phyloP scores from a whole-genome alignment of 2,113 vertebrate species.

The Monopterus albus region DNA sequence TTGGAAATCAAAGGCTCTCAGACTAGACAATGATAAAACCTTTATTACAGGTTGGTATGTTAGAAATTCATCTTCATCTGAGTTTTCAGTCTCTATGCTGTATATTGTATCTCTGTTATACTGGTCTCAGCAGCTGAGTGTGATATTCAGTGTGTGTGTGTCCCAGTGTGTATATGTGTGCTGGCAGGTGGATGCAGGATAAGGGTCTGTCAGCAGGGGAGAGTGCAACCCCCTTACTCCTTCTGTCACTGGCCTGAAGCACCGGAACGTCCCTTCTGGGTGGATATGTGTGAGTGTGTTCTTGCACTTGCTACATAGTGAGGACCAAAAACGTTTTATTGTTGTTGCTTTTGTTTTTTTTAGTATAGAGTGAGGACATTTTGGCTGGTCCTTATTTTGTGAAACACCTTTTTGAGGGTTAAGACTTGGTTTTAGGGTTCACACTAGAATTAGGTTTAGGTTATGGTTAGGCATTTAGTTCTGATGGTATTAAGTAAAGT shows the following conservation, averaged over 20 bases:
- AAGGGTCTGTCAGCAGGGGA: slow-evolving; percentile 62
- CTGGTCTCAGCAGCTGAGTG: not conserved
- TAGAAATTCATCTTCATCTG: slow-evolving; percentile 52
- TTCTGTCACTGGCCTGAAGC: slow-evolving; percentile 70
- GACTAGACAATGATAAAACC: slow-evolving; percentile 14
- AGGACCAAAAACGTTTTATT: no score
- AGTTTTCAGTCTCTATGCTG: no score
- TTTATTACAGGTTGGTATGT: slow-evolving; percentile 14
- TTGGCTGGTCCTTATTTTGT: no score
- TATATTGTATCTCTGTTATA: not conserved
- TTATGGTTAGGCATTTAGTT: no score
- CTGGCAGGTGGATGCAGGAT: slow-evolving; percentile 42
- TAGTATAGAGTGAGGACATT: no score
- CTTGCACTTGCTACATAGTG: no score
- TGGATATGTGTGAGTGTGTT: slow-evolving; percentile 15
- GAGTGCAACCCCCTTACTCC: slow-evolving; percentile 64
- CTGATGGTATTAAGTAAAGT: no score
- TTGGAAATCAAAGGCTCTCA: no score
- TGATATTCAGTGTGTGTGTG: not conserved
- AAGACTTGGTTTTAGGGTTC: no score
- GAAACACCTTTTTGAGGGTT: no score
- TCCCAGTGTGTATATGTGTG: not conserved
- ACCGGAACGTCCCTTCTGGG: slow-evolving; percentile 54
- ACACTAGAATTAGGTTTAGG: no score
- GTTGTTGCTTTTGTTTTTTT: no score